These are phyloP conservation scores for Caiman crocodilus DNA, from an alignment of 2,797 vertebrate species.

Conservation along the genomic window DNA sequence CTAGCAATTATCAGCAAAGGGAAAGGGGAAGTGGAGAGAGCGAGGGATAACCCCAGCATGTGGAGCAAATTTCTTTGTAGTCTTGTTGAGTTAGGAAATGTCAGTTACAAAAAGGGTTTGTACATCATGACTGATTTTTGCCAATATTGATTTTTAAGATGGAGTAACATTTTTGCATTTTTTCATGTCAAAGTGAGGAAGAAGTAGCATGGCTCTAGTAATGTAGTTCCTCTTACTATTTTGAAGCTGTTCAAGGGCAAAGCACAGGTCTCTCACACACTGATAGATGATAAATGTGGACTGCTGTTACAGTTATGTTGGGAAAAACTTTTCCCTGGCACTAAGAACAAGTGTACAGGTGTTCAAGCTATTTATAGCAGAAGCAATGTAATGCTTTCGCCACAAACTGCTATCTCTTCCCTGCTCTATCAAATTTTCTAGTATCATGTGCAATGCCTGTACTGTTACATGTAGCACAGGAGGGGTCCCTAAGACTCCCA, in stretches of 20 bases:
- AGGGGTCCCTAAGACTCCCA: too few relatives aligned
- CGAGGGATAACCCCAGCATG: neutral
- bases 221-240: neutral
- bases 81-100: neutral
- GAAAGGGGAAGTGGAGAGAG: neutral
- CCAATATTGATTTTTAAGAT: neutral
- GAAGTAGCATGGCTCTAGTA: neutral
- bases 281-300: neutral
- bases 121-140: neutral
- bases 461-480: too few relatives aligned
- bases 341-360: too few relatives aligned
- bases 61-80: too few relatives aligned
- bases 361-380: too few relatives aligned
- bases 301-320: too few relatives aligned
- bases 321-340: too few relatives aligned
- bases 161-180: neutral
- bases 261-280: neutral
- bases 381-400: too few relatives aligned
- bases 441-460: too few relatives aligned
- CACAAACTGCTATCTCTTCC: too few relatives aligned
- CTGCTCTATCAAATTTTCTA: too few relatives aligned
- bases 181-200: too few relatives aligned
- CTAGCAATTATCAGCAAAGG: neutral
- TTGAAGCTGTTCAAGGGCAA: neutral
- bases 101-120: neutral